phyloP scores from a whole-genome alignment of 2,113 vertebrate genomes.

The Corynorhinus townsendii region DNA sequence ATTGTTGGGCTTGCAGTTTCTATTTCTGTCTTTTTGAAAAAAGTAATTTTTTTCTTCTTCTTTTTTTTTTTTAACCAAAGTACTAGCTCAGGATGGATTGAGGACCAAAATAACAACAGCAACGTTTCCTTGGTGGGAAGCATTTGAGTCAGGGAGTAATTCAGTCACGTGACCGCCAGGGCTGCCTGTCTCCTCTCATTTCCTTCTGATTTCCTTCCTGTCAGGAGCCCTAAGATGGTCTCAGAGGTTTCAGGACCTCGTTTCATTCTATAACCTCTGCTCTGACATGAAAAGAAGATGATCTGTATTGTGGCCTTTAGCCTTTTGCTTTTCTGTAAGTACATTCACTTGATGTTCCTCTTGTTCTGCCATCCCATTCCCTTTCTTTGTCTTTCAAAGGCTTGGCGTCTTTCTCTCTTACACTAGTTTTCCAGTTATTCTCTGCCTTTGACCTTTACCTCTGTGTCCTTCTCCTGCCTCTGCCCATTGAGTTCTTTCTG shows the following conservation, averaged over 20 bases:
- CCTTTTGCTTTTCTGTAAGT: conserved; percentile 54
- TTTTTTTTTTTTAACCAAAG: not conserved
- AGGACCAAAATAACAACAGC: not conserved
- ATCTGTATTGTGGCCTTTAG: not conserved
- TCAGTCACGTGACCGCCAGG: not conserved
- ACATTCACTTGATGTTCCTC: not conserved
- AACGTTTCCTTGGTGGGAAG: not conserved
- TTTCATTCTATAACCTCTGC: not conserved
- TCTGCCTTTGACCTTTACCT: not conserved
- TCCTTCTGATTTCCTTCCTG: not conserved
- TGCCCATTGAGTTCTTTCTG: not conserved
- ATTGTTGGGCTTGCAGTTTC: not conserved
- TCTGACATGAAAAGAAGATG: not conserved
- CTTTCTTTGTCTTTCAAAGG: not conserved
- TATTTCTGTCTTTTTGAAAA: not conserved
- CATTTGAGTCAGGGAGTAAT: not conserved
- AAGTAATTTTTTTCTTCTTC: not conserved
- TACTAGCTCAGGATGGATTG: not conserved
- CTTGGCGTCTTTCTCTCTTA: not conserved
- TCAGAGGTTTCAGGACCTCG: not conserved
- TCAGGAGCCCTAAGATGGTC: not conserved
- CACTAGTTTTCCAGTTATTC: not conserved
- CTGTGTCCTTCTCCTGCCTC: not conserved
- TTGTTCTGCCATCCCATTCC: not conserved
- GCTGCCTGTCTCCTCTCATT: not conserved